A percentile compares a stretch with the other conserved stretches of the same genome.
phyloP scores from a whole-genome alignment of 1,140 invertebrate species.

The Drepana arcuata region DNA sequence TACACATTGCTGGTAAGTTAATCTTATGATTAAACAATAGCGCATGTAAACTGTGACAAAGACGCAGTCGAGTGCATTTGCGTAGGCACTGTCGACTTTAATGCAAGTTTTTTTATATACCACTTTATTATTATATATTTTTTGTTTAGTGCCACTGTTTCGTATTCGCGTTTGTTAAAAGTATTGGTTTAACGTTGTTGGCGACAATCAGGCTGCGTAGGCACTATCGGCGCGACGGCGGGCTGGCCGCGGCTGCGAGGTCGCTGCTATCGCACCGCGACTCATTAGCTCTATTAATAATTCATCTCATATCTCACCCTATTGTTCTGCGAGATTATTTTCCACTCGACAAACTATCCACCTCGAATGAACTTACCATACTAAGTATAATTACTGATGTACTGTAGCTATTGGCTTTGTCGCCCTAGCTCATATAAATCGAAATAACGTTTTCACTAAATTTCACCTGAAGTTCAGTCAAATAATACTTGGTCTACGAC shows the following conservation, averaged over 20 bases:
- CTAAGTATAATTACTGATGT: too few species aligned
- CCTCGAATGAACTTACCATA: conserved; percentile 1
- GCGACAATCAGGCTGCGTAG: conserved; percentile 68
- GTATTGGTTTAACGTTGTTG: conserved; percentile 40
- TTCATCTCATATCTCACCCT: conserved; percentile 58
- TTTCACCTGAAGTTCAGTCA: too few species aligned
- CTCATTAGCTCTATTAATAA: conserved; percentile 64
- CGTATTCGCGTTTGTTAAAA: conserved; percentile 31
- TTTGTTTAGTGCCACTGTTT: conserved; percentile 15
- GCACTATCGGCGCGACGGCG: conserved; percentile 40
- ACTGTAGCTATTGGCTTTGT: too few species aligned
- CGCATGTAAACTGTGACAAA: conserved; percentile 10
- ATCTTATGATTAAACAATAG: conserved; percentile 9
- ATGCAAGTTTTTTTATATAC: too few species aligned
- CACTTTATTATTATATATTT: too few species aligned
- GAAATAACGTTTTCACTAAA: too few species aligned
- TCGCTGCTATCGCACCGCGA: conserved; percentile 54
- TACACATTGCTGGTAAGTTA: conserved; percentile 5
- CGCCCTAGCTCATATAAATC: too few species aligned
- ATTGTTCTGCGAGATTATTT: conserved; percentile 47
- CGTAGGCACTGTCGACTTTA: conserved; percentile 21
- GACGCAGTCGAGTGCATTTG: conserved; percentile 2
- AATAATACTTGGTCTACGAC: too few species aligned
- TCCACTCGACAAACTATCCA: conserved; percentile 18
- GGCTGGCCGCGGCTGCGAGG: conserved; percentile 54